Conservation (phyloP, 2,797 vertebrate species). For the Parauchenoglanis ngamensis region DNA sequence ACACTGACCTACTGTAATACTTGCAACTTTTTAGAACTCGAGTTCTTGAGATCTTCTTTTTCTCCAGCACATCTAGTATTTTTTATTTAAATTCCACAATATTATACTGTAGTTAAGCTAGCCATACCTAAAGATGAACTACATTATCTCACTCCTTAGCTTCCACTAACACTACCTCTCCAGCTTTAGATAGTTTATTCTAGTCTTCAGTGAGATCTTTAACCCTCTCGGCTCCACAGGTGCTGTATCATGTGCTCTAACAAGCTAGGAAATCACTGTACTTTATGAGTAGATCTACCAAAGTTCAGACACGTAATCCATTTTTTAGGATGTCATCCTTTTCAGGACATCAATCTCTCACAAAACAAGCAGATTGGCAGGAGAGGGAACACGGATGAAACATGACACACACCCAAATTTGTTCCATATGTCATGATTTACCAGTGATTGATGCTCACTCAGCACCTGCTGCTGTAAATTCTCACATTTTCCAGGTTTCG, state of each 20-base stretch:
- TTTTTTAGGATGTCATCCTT: not conserved
- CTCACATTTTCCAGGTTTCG: conserved; percentile 17
- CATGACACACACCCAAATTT: not conserved
- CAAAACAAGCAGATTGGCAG: not conserved
- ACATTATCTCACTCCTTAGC: not conserved
- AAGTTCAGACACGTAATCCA: not conserved
- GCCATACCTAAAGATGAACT: not conserved
- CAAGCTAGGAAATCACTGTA: not conserved
- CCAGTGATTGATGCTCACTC: not conserved
- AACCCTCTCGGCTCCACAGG: not conserved
- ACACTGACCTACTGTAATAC: too few relatives aligned
- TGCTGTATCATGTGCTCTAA: not conserved
- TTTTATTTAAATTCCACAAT: not conserved
- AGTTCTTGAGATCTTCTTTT: too few relatives aligned
- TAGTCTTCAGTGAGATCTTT: not conserved
- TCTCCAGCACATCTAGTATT: not conserved
- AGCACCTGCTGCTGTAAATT: conserved; percentile 41
- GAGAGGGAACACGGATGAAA: not conserved
- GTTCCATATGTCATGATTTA: conserved; percentile 30
- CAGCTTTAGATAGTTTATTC: not conserved
- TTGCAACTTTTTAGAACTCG: too few relatives aligned
- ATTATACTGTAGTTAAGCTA: not conserved
- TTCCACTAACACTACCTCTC: not conserved
- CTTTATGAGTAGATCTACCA: not conserved
- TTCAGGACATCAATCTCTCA: not conserved